A percentile compares a stretch with the other conserved stretches of the same genome.
phyloP scores from a whole-genome alignment of 2,113 vertebrate genomes.

The Phrynosoma blainvillii region DNA sequence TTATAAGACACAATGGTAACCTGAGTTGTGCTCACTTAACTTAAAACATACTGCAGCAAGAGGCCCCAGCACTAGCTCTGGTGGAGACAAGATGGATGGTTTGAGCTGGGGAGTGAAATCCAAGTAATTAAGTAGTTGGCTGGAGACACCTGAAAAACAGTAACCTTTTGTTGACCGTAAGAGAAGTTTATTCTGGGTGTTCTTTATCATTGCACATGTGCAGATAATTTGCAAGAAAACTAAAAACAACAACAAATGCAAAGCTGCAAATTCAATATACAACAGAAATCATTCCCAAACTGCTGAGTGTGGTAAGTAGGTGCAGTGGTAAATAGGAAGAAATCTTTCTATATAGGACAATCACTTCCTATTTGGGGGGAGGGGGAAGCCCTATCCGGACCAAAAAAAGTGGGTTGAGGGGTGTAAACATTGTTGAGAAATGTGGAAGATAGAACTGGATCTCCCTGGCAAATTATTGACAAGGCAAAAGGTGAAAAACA shows the following conservation, averaged over 20 bases:
- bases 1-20: constrained; percentile 13
- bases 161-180: constrained; percentile 67
- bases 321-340: constrained; percentile 56
- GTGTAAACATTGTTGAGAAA: too few relatives aligned
- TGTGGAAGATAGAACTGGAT: too few relatives aligned
- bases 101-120: constrained; percentile 70
- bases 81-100: constrained; percentile 70
- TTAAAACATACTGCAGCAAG: constrained; percentile 56
- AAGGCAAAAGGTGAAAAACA: too few relatives aligned
- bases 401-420: too few relatives aligned
- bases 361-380: too few relatives aligned
- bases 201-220: constrained; percentile 67
- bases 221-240: constrained; percentile 68
- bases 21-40: constrained; percentile 45
- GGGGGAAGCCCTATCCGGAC: too few relatives aligned
- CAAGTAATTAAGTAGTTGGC: constrained; percentile 71
- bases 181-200: constrained; percentile 56
- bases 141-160: constrained; percentile 66
- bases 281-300: constrained; percentile 58
- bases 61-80: constrained; percentile 52
- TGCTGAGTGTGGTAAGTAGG: constrained; percentile 59
- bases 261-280: constrained; percentile 58
- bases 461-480: too few relatives aligned
- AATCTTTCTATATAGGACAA: background rate
- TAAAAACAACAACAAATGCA: constrained; percentile 38